These are phyloP conservation scores for Archilochus colubris DNA, from an alignment of 2,113 vertebrate species.

Conservation along the genomic window DNA sequence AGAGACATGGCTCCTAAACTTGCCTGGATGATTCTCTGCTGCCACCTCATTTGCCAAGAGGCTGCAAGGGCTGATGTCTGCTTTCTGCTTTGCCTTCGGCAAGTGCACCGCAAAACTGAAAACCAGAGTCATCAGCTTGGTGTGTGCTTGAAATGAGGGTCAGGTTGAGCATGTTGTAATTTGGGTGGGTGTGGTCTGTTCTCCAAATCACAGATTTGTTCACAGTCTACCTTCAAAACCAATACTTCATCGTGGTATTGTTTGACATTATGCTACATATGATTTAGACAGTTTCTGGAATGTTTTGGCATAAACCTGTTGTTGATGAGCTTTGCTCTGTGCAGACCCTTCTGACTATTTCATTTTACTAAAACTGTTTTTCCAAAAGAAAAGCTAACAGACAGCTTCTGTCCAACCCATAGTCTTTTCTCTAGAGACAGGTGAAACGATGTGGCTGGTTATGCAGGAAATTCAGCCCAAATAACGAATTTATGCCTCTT, in stretches of 20 bases:
- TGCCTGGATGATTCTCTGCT: neutral
- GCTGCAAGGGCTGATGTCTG: neutral
- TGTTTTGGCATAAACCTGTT: neutral
- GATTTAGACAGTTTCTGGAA: neutral
- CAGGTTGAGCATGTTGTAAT: accelerated
- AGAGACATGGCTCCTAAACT: neutral
- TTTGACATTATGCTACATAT: accelerated
- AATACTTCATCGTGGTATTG: neutral
- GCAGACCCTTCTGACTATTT: neutral
- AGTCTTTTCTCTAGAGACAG: neutral
- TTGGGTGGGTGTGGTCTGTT: neutral
- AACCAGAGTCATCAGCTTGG: neutral
- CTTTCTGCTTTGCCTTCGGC: neutral
- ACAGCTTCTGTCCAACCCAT: neutral
- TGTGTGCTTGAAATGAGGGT: neutral
- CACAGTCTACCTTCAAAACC: neutral
- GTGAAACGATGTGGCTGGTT: neutral
- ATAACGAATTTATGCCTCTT: neutral
- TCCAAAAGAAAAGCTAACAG: neutral
- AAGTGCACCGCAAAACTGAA: neutral
- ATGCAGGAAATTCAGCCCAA: slow-evolving; percentile 2
- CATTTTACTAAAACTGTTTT: neutral
- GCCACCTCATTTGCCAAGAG: neutral
- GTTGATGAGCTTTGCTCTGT: neutral
- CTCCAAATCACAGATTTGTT: neutral